phyloP scores from a whole-genome alignment of 2,113 vertebrate species.

The Dicerorhinus sumatrensis region DNA sequence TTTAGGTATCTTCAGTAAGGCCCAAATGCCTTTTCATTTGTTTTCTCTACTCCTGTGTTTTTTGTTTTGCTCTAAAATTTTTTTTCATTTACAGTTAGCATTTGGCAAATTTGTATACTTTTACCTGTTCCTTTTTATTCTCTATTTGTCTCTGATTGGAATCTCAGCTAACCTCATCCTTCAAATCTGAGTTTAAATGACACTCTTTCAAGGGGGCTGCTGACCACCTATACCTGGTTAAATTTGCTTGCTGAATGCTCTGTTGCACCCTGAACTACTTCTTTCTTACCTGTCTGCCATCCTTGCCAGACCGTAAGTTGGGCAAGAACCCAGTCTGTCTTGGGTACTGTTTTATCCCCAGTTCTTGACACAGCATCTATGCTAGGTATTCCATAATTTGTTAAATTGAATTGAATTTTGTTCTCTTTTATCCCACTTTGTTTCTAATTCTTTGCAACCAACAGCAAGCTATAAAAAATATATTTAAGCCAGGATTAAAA shows the following conservation, averaged over 20 bases:
- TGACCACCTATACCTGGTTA: not conserved
- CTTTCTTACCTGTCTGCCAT: not conserved
- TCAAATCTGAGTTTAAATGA: not conserved
- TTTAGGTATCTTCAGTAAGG: not conserved
- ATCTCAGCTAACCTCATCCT: not conserved
- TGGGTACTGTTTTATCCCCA: not conserved
- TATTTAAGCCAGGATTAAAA: slow-evolving; percentile 17
- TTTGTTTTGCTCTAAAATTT: not conserved
- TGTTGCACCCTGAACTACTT: not conserved
- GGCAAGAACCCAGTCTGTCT: not conserved
- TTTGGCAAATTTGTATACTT: not conserved
- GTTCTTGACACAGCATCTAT: not conserved
- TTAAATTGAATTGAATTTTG: slow-evolving; percentile 16
- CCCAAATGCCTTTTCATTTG: not conserved
- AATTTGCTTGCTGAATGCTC: not conserved
- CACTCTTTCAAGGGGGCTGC: not conserved
- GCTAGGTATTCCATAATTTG: not conserved
- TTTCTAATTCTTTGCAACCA: slow-evolving; percentile 14
- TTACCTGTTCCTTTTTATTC: not conserved
- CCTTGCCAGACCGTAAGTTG: not conserved
- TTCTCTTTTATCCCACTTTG: not conserved
- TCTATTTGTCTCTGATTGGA: not conserved
- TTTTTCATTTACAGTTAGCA: not conserved
- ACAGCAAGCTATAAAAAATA: not conserved
- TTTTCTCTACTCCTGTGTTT: not conserved